A percentile compares a stretch with the other conserved stretches of the same genome.
Conservation (phyloP, 2,888 invertebrate species). For the Antheraea assamensis region DNA sequence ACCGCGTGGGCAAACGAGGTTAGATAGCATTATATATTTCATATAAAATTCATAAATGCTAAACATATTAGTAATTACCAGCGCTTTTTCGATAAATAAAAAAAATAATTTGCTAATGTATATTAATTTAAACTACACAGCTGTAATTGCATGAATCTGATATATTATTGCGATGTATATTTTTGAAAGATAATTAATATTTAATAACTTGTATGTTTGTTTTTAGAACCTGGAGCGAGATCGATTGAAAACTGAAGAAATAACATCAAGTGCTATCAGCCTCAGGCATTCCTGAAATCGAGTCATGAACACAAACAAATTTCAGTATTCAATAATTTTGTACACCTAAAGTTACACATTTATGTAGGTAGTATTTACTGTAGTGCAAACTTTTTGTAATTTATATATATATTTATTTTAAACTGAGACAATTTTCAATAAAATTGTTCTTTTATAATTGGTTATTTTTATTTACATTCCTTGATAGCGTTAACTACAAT, state of each 20-base stretch:
- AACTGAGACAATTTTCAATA: slow-evolving; percentile 1
- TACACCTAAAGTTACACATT: slow-evolving; percentile 5
- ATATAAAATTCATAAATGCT: background rate
- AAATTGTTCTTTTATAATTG: slow-evolving; percentile 2
- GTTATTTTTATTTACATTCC: slow-evolving; percentile 1
- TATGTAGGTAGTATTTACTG: background rate
- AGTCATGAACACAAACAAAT: slow-evolving; percentile 9
- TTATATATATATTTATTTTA: slow-evolving; percentile 2
- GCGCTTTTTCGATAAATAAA: background rate
- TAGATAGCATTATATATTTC: slow-evolving; percentile 33
- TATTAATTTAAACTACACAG: slow-evolving; percentile 10
- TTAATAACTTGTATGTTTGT: slow-evolving; percentile 19
- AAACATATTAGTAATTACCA: background rate
- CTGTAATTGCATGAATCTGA: slow-evolving; percentile 11
- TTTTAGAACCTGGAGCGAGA: slow-evolving; percentile 41
- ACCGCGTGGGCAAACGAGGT: slow-evolving; percentile 73
- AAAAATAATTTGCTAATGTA: slow-evolving; percentile 9
- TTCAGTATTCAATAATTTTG: slow-evolving; percentile 7
- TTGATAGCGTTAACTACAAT: background rate
- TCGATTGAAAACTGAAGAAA: slow-evolving; percentile 36
- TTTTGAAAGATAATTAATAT: background rate
- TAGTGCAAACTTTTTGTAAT: slow-evolving; percentile 6
- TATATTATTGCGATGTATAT: background rate
- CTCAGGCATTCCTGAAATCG: slow-evolving; percentile 19
- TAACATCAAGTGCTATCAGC: slow-evolving; percentile 15